Conservation (phyloP, 2,113 vertebrate genomes). For the Camelus dromedarius region DNA sequence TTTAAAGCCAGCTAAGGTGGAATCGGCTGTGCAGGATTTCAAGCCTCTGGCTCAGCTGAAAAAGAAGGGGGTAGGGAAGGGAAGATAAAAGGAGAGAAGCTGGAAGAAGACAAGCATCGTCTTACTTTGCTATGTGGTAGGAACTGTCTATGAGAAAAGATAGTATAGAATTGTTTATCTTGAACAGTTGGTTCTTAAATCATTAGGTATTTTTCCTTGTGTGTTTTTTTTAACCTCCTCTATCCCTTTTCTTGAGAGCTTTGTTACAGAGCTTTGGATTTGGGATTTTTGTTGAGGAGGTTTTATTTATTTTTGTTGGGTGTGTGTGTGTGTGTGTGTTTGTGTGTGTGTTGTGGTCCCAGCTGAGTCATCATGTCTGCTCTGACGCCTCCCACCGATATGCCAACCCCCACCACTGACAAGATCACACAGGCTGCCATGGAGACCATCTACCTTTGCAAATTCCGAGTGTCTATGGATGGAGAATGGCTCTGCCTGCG, state of each 20-base stretch:
- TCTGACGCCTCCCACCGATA: conserved; percentile 98
- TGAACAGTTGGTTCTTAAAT: conserved; percentile 74
- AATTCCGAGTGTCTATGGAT: conserved; percentile 99
- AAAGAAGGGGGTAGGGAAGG: conserved; percentile 37
- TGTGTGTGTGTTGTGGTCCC: conserved; percentile 88
- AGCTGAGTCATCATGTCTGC: conserved; percentile 99
- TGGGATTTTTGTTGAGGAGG: conserved; percentile 43
- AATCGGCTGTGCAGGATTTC: conserved; percentile 71
- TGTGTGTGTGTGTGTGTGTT: conserved; percentile 74
- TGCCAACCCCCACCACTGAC: conserved; percentile 99
- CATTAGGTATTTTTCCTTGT: conserved; percentile 74
- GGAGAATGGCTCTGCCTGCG: conserved; percentile 99
- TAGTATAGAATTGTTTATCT: conserved; percentile 68
- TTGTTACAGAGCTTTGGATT: conserved; percentile 76
- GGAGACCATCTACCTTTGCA: conserved; percentile 99
- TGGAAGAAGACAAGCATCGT: conserved; percentile 70
- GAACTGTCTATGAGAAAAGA: conserved; percentile 69
- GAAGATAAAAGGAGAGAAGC: conserved; percentile 77
- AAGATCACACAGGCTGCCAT: conserved; percentile 99
- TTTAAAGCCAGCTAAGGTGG: conserved; percentile 56
- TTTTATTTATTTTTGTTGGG: conserved; percentile 58
- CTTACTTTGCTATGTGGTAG: conserved; percentile 79
- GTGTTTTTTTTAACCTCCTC: conserved; percentile 20
- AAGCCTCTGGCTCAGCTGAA: conserved; percentile 75
- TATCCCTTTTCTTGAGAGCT: conserved; percentile 72